Evolutionary conservation across 2,888 invertebrate species (phyloP), one percentile per base, ranked within the genome.

Genomic region (Cantharis rustica): DNA sequence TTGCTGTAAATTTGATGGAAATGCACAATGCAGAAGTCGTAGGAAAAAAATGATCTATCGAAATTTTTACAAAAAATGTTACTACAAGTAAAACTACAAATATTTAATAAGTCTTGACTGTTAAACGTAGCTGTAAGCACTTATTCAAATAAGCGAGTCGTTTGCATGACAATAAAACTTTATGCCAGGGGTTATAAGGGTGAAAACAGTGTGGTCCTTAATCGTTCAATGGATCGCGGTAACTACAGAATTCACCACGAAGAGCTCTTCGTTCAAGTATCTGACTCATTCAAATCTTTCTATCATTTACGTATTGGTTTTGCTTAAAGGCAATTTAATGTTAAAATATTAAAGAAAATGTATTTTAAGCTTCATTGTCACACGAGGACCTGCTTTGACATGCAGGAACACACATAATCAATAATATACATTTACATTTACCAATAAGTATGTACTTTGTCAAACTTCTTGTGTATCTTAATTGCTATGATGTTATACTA

Each of bases 51-150:
- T n/a, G n/a, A n/a, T n/a, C n/a, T n/a, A n/a, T n/a, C n/a, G n/a
- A n/a, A n/a, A n/a, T n/a, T n/a, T n/a, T n/a, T 17, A 3, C 17
- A 17, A 3, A 10, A 31, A 31, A 31, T 31, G 31, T 31, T 31
- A 13, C 31, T 31, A 23, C 47, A 47, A 47, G 47, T 47, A 47
- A 47, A 47, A n/a, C n/a, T 47, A 47, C 26, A 17, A 62, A 79
- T 79, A 73, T 82, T 80, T 81, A 80, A 80, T 82, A 80, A 81
- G 73, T 71, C 77, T 78, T 75, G 79, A 76, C 81, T 82, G 82
- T 81, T 82, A 83, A 83, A 83, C 80, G 81, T 83, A 79, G 83
- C 83, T 76, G 79, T 80, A 79, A 82, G 83, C 82, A 80, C 78
- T 83, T 83, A 83, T 83, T 83, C 83, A 83, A 83, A 83, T 82